phyloP scores from a whole-genome alignment of 2,113 vertebrate genomes.

The Phalacrocorax brasilianus region DNA sequence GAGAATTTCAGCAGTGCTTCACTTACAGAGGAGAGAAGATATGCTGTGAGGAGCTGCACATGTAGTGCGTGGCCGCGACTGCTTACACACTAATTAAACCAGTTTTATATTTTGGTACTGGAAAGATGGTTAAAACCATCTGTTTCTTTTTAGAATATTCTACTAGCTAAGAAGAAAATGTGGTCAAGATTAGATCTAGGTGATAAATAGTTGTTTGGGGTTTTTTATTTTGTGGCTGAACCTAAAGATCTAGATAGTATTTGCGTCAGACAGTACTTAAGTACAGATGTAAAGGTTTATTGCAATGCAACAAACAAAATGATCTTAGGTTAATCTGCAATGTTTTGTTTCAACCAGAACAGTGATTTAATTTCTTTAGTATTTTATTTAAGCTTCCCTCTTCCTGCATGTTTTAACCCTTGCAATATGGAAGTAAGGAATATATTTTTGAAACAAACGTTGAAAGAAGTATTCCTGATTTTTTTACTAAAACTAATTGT shows the following conservation, averaged over 20 bases:
- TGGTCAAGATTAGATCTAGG: conserved; percentile 47
- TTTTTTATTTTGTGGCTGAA: background rate
- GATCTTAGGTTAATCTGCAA: conserved; percentile 17
- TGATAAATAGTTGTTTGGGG: conserved; percentile 34
- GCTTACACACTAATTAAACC: conserved; percentile 33
- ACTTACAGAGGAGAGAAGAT: background rate
- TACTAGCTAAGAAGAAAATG: background rate
- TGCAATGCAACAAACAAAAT: background rate
- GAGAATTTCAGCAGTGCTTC: background rate
- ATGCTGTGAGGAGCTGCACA: background rate
- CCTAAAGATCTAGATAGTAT: conserved; percentile 7
- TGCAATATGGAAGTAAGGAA: background rate
- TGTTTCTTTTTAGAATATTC: conserved; percentile 45
- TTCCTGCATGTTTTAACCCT: conserved; percentile 17
- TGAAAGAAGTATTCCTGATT: background rate
- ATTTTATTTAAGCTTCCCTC: background rate
- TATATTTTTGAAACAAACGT: background rate
- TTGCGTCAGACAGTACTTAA: conserved; percentile 27
- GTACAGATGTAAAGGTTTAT: conserved; percentile 50
- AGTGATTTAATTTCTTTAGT: background rate
- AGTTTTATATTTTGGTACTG: conserved; percentile 8
- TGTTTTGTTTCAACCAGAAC: background rate
- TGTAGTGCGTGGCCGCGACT: background rate
- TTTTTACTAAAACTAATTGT: conserved; percentile 28
- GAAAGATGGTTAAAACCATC: conserved; percentile 41